Conservation (phyloP, 2,888 invertebrate genomes). For the Cephus rjabovi region DNA sequence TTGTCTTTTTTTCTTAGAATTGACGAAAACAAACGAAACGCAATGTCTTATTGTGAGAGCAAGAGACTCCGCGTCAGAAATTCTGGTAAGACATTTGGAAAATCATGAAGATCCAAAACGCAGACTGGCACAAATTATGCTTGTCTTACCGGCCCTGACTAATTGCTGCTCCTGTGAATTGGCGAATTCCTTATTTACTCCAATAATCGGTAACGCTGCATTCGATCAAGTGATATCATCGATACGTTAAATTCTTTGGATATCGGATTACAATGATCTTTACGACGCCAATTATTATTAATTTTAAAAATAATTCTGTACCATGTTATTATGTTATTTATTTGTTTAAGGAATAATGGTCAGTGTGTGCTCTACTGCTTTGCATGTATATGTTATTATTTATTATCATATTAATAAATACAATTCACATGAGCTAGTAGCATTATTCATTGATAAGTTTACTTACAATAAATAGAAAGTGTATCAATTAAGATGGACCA, state of each 20-base stretch:
- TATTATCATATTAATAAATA: too few species aligned
- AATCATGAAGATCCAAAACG: slow-evolving; percentile 37
- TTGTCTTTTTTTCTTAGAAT: slow-evolving; percentile 37
- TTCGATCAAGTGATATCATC: slow-evolving; percentile 56
- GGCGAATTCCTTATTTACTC: slow-evolving; percentile 50
- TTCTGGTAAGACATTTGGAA: slow-evolving; percentile 45
- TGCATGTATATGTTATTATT: too few species aligned
- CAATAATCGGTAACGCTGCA: slow-evolving; percentile 53
- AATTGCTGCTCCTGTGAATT: slow-evolving; percentile 54
- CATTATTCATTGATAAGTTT: too few species aligned
- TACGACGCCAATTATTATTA: too few species aligned
- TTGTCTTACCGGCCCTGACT: slow-evolving; percentile 50
- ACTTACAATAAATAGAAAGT: too few species aligned
- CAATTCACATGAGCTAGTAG: too few species aligned
- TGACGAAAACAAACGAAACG: slow-evolving; percentile 42
- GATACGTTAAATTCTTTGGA: slow-evolving; percentile 39
- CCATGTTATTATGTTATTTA: too few species aligned
- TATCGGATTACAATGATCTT: too few species aligned
- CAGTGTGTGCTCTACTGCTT: too few species aligned
- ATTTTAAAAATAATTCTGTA: too few species aligned
- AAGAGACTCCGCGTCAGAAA: slow-evolving; percentile 44
- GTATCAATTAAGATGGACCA: too few species aligned
- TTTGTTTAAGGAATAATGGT: too few species aligned
- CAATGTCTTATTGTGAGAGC: slow-evolving; percentile 41
- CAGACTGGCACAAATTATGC: slow-evolving; percentile 50